Evolutionary conservation across 2,888 invertebrate genomes (phyloP).

Genomic region (Drosophila meridiana): DNA sequence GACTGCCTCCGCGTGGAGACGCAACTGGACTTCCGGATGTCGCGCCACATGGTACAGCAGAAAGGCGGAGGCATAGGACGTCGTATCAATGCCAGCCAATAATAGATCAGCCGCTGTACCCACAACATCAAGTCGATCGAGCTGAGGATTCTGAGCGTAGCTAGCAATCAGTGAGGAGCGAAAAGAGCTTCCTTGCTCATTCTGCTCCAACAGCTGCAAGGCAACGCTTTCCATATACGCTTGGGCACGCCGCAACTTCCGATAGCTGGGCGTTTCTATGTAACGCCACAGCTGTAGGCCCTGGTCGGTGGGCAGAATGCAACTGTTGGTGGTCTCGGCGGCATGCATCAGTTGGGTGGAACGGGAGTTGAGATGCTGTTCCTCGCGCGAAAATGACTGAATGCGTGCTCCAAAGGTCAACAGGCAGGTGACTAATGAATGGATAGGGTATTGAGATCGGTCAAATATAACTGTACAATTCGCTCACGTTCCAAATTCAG

Average conservation of each 20-base stretch:
- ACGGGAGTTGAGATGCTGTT: conserved; percentile 87
- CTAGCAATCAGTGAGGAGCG: conserved; percentile 87
- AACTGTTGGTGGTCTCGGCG: conserved; percentile 90
- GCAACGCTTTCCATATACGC: conserved; percentile 91
- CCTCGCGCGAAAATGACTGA: conserved; percentile 88
- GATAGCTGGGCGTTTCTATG: conserved; percentile 90
- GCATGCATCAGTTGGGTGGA: conserved; percentile 90
- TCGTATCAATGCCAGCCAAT: conserved; percentile 94
- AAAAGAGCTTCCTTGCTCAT: conserved; percentile 79
- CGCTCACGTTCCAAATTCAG: conserved; percentile 92
- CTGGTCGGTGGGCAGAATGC: conserved; percentile 84
- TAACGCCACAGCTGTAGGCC: conserved; percentile 87
- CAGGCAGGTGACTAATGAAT: conserved; percentile 88
- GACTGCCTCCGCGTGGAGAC: conserved; percentile 88
- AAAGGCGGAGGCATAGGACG: conserved; percentile 91
- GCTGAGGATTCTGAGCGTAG: conserved; percentile 89
- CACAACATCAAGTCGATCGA: conserved; percentile 92
- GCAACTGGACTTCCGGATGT: conserved; percentile 89
- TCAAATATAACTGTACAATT: neutral
- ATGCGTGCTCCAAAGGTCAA: conserved; percentile 90
- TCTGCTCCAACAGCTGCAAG: conserved; percentile 88
- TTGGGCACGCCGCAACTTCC: conserved; percentile 89
- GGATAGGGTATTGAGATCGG: neutral
- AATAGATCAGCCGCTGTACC: conserved; percentile 94
- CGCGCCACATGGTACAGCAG: conserved; percentile 91